Base-by-base conservation (phyloP, 2,797 vertebrate genomes). In the Syngnathus acus region DNA sequence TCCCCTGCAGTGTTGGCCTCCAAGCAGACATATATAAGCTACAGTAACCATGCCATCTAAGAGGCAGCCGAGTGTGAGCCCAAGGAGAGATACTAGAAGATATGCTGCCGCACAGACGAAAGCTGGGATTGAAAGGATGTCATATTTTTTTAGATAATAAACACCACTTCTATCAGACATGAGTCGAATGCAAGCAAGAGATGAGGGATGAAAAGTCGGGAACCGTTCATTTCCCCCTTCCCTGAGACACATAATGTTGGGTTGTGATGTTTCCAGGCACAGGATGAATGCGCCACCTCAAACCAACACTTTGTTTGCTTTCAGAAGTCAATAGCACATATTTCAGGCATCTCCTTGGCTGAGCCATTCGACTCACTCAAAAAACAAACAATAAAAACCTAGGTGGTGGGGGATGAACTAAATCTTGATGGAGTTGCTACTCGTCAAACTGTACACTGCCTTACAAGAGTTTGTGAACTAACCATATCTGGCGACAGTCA, bases 11-110 rank as follows among this genome's bases (percentile, higher is more conserved):
- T 83, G 17, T 82, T 94, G 92, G 92, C 93, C 77, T 94, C 94
- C 85, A 97, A 95, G 89, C 95, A 95, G 90, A 98, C 95, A 65
- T 98, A 97, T 55, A 96, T 98, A 90, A 95, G 93, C 91, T 97
- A 98, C 82, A 96, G 93, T 90, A 98, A 98, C 93, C 95, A 97
- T 45, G 94, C 94, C 66, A 95, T 96, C 90, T 98, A 94, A 89
- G 80, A 76, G 70, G 73, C 68, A 67, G 76, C 23, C 61, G 62
- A 80, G 65, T 69, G 54, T 60, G 40, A 66, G 69, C 74, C 81
- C 65, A 75, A 11, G 60, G 59, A 65, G 64, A 72, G 65, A 78
- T 48, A 73, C 67, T 74, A 69, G 65, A 76, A 54, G 72, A 68
- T 69, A 65, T 78, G 68, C 71, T 77, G 70, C 66, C 68, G 77